Base-by-base conservation (phyloP, 1,140 invertebrate genomes). In the Amphibalanus amphitrite region DNA sequence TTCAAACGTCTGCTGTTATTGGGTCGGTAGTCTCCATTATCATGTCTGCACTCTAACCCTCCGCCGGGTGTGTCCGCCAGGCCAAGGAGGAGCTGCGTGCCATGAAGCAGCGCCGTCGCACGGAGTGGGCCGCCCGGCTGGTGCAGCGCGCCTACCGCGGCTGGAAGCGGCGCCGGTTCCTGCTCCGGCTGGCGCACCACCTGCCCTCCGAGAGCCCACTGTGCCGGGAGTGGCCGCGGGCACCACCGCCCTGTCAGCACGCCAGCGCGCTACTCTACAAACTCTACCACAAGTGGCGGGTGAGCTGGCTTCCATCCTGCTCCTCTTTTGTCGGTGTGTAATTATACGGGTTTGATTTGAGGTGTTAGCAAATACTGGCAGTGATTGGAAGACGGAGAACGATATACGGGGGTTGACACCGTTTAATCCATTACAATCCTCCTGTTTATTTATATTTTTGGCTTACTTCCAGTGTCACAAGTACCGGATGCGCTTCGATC, bases 251-350 rank as follows among this genome's bases (percentile, higher is more conserved):
- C 75, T 85, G 91, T 74, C 80, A 83, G 28, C 84, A 87, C 75
- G 82, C 87, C 1, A 90, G 87, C 76, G 81, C 84, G 67, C 80
- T 88, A 68, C 81, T 93, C 69, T 83, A 85, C 67, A 84, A 84
- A 71, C 83, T 92, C 69, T 89, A 90, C 81, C 91, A 93, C 81
- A 85, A 86, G 76, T 93, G 91, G 90, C 86, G 91, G 79, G 87
- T 88, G 80, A 81, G 79, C 77, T n/a, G n/a, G n/a, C n/a, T n/a
- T n/a, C n/a, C n/a, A n/a, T n/a, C n/a, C n/a, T n/a, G n/a, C n/a
- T n/a, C n/a, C n/a, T n/a, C n/a, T n/a, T n/a, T n/a, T n/a, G n/a
- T n/a, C n/a, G n/a, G n/a, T n/a, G n/a, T n/a, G n/a, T n/a, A n/a
- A n/a, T n/a, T n/a, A n/a, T n/a, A n/a, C n/a, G n/a, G n/a, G n/a